A percentile compares a stretch with the other conserved stretches of the same genome.
Evolutionary conservation across 2,888 invertebrate genomes (phyloP).

Genomic region (Brenthis ino): DNA sequence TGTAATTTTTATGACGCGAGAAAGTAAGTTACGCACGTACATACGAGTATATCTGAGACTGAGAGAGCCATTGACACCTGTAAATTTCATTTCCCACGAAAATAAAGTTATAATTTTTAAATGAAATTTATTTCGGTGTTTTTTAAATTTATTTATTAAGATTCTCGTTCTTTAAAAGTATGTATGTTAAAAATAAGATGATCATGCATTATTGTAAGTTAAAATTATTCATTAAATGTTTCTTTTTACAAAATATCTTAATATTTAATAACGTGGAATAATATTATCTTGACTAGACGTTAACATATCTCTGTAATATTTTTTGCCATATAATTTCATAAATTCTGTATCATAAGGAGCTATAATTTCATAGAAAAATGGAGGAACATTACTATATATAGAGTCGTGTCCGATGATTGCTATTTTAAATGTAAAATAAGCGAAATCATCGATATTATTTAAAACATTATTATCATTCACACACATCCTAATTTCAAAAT

Average conservation of each 20-base stretch:
- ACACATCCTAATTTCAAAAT: conserved; percentile 56
- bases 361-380: conserved; percentile 66
- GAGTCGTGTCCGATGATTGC: conserved; percentile 51
- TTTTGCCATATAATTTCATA: conserved; percentile 51
- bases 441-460: conserved; percentile 50
- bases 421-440: conserved; percentile 66
- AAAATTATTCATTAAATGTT: no score
- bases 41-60: conserved; percentile 2
- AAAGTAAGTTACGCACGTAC: conserved; percentile 35
- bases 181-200: no score
- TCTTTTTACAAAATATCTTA: not conserved
- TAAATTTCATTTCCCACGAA: conserved; percentile 8
- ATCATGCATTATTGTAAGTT: no score
- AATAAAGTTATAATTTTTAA: conserved; percentile 1
- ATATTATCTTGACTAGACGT: conserved; percentile 14
- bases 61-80: conserved; percentile 25
- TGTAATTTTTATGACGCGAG: conserved; percentile 44
- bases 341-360: conserved; percentile 59
- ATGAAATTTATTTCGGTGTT: not conserved
- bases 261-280: not conserved
- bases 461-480: conserved; percentile 44
- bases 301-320: conserved; percentile 46
- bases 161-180: no score
- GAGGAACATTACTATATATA: conserved; percentile 58
- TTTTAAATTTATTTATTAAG: conserved; percentile 5